A percentile compares a stretch with the other conserved stretches of the same genome.
phyloP scores from a whole-genome alignment of 2,888 invertebrate species.

The Tiliacea aurago region DNA sequence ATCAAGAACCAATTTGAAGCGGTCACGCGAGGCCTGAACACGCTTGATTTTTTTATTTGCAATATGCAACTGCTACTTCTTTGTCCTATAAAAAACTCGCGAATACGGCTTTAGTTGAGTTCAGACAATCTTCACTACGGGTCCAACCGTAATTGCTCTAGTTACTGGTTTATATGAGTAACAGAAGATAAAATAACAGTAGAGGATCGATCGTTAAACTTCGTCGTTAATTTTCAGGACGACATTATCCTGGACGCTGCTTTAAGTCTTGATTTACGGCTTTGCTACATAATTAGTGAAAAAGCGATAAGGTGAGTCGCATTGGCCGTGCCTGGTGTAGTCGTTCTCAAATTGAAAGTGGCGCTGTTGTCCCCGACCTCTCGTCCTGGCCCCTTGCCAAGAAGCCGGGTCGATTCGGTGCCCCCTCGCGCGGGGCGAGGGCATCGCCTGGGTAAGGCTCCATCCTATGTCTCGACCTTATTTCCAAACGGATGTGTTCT shows the following conservation, averaged over 20 bases:
- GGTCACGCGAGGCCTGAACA: conserved; percentile 19
- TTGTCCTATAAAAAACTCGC: no score
- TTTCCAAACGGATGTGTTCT: conserved; percentile 60
- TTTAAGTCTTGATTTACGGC: conserved; percentile 28
- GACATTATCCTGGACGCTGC: conserved; percentile 10
- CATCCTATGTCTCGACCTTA: conserved; percentile 68
- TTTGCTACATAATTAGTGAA: conserved; percentile 40
- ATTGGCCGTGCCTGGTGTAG: conserved; percentile 72
- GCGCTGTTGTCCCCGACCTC: conserved; percentile 71
- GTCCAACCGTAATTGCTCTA: conserved; percentile 33
- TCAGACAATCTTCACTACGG: conserved; percentile 19
- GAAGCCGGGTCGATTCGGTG: conserved; percentile 79
- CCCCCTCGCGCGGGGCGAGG: conserved; percentile 66
- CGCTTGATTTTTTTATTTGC: conserved; percentile 11
- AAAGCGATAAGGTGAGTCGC: conserved; percentile 49
- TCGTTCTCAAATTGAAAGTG: conserved; percentile 77
- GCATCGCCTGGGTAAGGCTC: conserved; percentile 64
- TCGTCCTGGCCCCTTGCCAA: conserved; percentile 81
- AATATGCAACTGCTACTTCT: neutral
- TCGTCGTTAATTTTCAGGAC: conserved; percentile 12
- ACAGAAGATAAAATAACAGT: conserved; percentile 22
- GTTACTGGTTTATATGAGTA: conserved; percentile 28
- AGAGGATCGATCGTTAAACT: conserved; percentile 24
- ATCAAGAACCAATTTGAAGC: conserved; percentile 13
- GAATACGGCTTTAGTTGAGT: conserved; percentile 10